Conservation (phyloP, 2,113 vertebrate genomes). For the Boulengeromyrus knoepffleri region DNA sequence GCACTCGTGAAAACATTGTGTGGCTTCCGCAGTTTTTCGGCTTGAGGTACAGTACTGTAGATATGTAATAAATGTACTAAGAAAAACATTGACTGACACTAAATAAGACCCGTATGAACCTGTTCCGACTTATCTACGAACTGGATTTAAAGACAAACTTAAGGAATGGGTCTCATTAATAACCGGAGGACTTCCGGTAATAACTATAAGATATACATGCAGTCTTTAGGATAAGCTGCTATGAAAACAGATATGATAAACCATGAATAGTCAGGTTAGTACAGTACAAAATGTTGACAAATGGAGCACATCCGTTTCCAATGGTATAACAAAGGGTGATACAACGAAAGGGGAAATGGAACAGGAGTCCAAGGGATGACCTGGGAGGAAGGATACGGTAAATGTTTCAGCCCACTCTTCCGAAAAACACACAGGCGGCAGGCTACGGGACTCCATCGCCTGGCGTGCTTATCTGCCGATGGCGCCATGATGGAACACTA, state of each 20-base stretch:
- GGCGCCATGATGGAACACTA: not conserved
- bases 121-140: not conserved
- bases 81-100: not conserved
- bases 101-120: not conserved
- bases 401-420: slow-evolving; percentile 34
- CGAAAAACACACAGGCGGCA: not conserved
- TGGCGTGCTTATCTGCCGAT: not conserved
- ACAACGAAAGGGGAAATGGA: slow-evolving; percentile 29
- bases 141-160: not conserved
- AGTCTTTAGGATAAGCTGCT: not conserved
- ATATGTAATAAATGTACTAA: not conserved
- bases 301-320: slow-evolving; percentile 7
- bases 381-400: slow-evolving; percentile 21
- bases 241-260: not conserved
- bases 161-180: not conserved
- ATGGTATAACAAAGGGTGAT: slow-evolving; percentile 48
- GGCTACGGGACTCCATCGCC: not conserved
- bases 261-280: not conserved
- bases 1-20: not conserved
- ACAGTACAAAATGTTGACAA: not conserved
- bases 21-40: not conserved
- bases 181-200: not conserved
- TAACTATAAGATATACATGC: not conserved
- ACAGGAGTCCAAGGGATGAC: not conserved
- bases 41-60: not conserved